Percentiles rank a stretch among this genome's conserved stretches.
Evolutionary conservation across 2,888 invertebrate species (phyloP).

Genomic region (Podotricha telesiphe): DNA sequence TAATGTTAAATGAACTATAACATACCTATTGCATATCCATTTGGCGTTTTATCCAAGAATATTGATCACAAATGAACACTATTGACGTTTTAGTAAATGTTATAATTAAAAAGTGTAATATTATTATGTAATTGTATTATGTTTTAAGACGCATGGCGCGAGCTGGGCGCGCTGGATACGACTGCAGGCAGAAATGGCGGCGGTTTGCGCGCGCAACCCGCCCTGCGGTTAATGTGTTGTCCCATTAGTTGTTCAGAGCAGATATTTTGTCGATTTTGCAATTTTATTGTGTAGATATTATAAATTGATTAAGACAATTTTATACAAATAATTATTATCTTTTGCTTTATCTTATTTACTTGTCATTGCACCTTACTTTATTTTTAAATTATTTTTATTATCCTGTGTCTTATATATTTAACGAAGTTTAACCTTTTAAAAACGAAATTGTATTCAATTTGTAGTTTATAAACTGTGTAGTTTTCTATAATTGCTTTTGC

Average conservation of each 20-base stretch:
- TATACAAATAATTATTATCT: neutral
- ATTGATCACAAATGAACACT: slow-evolving; percentile 43
- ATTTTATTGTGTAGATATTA: neutral
- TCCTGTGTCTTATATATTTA: no score
- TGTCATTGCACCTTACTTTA: neutral
- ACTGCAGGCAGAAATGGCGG: slow-evolving; percentile 80
- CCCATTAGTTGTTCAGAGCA: slow-evolving; percentile 41
- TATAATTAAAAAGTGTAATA: slow-evolving; percentile 38
- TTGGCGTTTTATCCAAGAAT: slow-evolving; percentile 41
- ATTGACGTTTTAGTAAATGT: slow-evolving; percentile 42
- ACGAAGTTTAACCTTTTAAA: neutral
- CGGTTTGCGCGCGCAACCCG: slow-evolving; percentile 76
- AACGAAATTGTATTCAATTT: neutral
- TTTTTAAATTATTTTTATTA: no score
- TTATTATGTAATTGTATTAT: slow-evolving; percentile 64
- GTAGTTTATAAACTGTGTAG: neutral
- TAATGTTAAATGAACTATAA: slow-evolving; percentile 36
- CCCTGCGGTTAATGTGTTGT: slow-evolving; percentile 62
- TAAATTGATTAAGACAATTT: neutral
- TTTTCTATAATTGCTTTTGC: neutral
- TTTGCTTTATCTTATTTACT: neutral
- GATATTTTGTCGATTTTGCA: slow-evolving; percentile 1
- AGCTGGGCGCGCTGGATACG: slow-evolving; percentile 65
- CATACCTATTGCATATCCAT: slow-evolving; percentile 47
- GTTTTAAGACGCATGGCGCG: slow-evolving; percentile 69